Conservation (phyloP, 1,140 invertebrate genomes). For the Drosophila bocqueti region DNA sequence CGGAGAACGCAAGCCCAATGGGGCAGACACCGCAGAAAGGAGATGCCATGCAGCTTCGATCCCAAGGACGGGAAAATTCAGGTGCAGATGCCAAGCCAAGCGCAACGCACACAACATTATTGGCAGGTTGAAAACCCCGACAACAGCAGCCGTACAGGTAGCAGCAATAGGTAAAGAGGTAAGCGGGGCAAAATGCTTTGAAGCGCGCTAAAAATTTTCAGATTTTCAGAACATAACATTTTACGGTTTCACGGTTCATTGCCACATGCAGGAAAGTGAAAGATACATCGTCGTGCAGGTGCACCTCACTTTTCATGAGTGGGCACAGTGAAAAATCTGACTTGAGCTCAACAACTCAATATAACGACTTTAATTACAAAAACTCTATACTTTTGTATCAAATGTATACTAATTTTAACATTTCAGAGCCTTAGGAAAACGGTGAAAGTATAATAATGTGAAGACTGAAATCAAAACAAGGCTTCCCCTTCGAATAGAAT, state of each 20-base stretch:
- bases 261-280: slow-evolving; percentile 80
- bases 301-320: slow-evolving; percentile 30
- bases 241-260: slow-evolving; percentile 82
- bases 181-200: slow-evolving; percentile 53
- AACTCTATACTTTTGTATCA: not conserved
- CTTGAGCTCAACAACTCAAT: not conserved
- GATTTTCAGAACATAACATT: slow-evolving; percentile 83
- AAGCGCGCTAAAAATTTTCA: slow-evolving; percentile 78
- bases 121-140: slow-evolving; percentile 53
- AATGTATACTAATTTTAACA: not conserved
- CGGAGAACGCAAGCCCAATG: slow-evolving; percentile 15
- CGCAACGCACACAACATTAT: slow-evolving; percentile 56
- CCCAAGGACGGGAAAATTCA: slow-evolving; percentile 23
- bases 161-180: slow-evolving; percentile 7
- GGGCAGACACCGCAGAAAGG: slow-evolving; percentile 41
- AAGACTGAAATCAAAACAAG: not conserved
- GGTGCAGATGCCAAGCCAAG: slow-evolving; percentile 46
- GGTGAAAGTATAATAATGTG: not conserved
- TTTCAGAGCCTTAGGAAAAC: not conserved
- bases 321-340: not conserved
- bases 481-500: not conserved
- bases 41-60: slow-evolving; percentile 31
- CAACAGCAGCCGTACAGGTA: slow-evolving; percentile 33
- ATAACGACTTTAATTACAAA: not conserved
- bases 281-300: slow-evolving; percentile 60